Evolutionary conservation across 30 jellyfish, hydroid and myxozoan genomes (phyloP).

Genomic region (Turritopsis rubra): DNA sequence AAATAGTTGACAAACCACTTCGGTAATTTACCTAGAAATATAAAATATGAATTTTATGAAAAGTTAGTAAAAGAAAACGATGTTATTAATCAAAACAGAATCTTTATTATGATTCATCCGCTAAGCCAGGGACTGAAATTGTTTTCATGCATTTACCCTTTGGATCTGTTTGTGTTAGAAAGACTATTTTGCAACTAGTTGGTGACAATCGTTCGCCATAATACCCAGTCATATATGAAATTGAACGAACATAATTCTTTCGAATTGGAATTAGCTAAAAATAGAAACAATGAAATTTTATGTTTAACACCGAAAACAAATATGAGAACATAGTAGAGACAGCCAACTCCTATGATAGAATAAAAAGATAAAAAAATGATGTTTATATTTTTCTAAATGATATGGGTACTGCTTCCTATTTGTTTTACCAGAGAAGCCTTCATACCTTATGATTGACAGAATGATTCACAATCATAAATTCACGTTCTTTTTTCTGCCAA

Average conservation of each 20-base stretch:
- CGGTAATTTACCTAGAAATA: conserved; percentile 43
- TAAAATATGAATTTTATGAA: not conserved
- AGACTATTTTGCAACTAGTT: conserved; percentile 15
- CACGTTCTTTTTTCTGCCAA: conserved; percentile 32
- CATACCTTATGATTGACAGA: conserved; percentile 55
- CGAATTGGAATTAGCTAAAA: conserved; percentile 28
- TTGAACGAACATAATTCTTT: conserved; percentile 39
- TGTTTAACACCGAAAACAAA: too few relatives aligned
- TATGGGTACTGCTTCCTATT: not conserved
- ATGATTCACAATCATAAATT: conserved; percentile 37
- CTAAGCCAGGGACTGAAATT: too few relatives aligned
- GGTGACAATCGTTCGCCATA: conserved; percentile 28
- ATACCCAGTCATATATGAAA: conserved; percentile 40
- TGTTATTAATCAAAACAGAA: too few relatives aligned
- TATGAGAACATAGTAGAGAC: too few relatives aligned
- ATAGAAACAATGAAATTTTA: not conserved
- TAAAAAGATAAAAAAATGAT: not conserved
- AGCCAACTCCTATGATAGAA: too few relatives aligned
- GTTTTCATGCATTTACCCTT: conserved; percentile 29
- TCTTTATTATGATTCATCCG: too few relatives aligned
- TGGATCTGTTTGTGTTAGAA: conserved; percentile 46
- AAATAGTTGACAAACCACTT: conserved; percentile 52
- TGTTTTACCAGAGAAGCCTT: not conserved
- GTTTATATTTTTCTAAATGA: not conserved
- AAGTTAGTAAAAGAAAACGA: too few relatives aligned